Evolutionary conservation across 2,888 invertebrate genomes (phyloP).

Genomic region (Cryptocheilus praepositus): DNA sequence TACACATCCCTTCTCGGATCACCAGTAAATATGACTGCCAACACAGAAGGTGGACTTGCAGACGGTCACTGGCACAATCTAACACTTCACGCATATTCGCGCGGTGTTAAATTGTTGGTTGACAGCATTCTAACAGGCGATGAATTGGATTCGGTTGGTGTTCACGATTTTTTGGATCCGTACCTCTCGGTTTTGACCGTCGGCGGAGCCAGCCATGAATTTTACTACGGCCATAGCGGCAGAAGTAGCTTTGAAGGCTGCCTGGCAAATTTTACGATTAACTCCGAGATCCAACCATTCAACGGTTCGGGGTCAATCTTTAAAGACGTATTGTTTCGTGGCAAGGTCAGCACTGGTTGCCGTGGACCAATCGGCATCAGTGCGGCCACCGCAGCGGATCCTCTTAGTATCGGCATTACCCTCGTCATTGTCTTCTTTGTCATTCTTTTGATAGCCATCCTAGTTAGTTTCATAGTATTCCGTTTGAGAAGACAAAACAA

Average conservation of each 20-base stretch:
- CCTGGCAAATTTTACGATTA: conserved; percentile 90
- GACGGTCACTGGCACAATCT: conserved; percentile 95
- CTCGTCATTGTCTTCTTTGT: conserved; percentile 96
- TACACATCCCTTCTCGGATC: conserved; percentile 88
- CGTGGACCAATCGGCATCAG: conserved; percentile 85
- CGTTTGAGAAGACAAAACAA: conserved; percentile 90
- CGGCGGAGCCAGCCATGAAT: conserved; percentile 84
- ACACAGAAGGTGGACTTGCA: conserved; percentile 78
- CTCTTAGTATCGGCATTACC: conserved; percentile 93
- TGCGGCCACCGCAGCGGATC: conserved; percentile 86
- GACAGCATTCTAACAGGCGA: conserved; percentile 86
- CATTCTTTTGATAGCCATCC: conserved; percentile 90
- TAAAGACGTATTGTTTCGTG: conserved; percentile 81
- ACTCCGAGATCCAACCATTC: conserved; percentile 92
- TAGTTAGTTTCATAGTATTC: conserved; percentile 94
- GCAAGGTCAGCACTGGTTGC: conserved; percentile 86
- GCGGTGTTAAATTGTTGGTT: conserved; percentile 83
- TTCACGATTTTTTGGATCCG: conserved; percentile 94
- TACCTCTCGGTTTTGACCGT: conserved; percentile 88
- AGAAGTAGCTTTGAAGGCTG: conserved; percentile 90
- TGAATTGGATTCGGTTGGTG: conserved; percentile 89
- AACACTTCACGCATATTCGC: conserved; percentile 83
- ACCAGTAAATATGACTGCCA: conserved; percentile 88
- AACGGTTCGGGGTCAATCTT: conserved; percentile 91
- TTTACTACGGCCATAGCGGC: conserved; percentile 77